Evolutionary conservation across 1,140 invertebrate genomes (phyloP), one percentile per base, ranked within the genome.

Genomic region (fruit fly (Drosophila melanogaster)): DNA sequence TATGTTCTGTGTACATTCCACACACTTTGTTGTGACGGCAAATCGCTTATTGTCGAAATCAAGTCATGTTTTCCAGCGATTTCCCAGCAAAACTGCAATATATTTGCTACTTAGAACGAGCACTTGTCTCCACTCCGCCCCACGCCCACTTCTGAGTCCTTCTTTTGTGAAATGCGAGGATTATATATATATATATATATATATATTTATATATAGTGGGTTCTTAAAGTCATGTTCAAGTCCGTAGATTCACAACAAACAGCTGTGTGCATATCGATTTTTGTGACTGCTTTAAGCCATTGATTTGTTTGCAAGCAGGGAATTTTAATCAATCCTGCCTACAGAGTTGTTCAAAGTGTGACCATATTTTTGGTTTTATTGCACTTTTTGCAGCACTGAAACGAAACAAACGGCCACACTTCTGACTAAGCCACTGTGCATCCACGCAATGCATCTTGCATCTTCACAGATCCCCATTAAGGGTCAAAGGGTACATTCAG

Each of bases 51-150:
- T 81, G 66, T 67, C 59, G 35, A 35, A 59, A 38, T 60, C 66
- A 75, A 75, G 70, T 79, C 65, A 80, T 79, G 75, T 71, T 80
- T 80, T 71, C 60, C 56, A 76, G 43, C 58, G 43, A 60, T 62
- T 49, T 56, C 19, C 47, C 56, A 38, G 40, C 57, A 51, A 61
- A 43, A 64, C 38, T 71, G 72, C 57, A 61, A 81, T 72, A 76
- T 80, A 71, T 80, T 80, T 71, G 56, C 72, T 54, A 66, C 59
- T 76, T 58, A 60, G 10, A 57, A 50, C 41, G 61, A 14, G 17
- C 15, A 62, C 38, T 44, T 37, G 33, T 4, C 15, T n/a, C 6
- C 11, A 33, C 24, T 37, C 4, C 19, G 19, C 30, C 17, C 14
- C 15, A 11, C 35, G 30, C 7, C 2, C 40, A 15, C 26, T 17